Base-by-base conservation (phyloP, 2,797 vertebrate species). In the Menidia menidia region DNA sequence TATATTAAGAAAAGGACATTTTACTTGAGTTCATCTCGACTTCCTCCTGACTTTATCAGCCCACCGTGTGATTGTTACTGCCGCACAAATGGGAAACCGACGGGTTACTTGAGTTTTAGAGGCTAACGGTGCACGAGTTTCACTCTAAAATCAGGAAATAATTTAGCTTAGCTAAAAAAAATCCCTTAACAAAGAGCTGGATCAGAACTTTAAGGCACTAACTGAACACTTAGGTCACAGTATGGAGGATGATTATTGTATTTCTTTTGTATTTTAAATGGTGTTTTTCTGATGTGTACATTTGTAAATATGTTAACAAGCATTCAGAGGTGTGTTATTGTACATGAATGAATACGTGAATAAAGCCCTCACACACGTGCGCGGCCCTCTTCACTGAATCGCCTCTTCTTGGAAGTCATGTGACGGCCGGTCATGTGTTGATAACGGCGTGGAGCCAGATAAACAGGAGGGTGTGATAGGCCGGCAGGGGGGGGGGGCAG, bases 1-100 rank as follows among this genome's bases (percentile, higher is more conserved):
- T 94, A 94, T 88, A 93, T 94, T 94, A 93, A 94, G 93, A 92
- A 93, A 83, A 62, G 41, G 1, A 16, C 44, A 12, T 75, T 64
- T n/a, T 63, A 59, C 54, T 25, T 35, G 41, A 71, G 45, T 78
- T 74, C 10, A 51, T 3, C 0, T 71, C 19, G 56, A 51, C 4
- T 39, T 68, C 25, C 7, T 32, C 1, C n/a, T 71, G 11, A 68
- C 44, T 55, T 35, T 25, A 25, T 25, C 25, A 25, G 25, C 25
- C 25, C 25, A 15, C 7, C 8, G 8, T 52, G 4, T 48, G 35
- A 9, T 35, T 45, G 12, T 15, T 25, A 16, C 12, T 60, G 16
- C 44, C 43, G 43, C 15, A 31, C 8, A 18, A 42, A 63, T 30
- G 33, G 8, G n/a, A 2, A 72, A 35, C 44, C 16, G 58, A 11